Conservation (phyloP, 1,140 invertebrate species). For the Nymphalis io region DNA sequence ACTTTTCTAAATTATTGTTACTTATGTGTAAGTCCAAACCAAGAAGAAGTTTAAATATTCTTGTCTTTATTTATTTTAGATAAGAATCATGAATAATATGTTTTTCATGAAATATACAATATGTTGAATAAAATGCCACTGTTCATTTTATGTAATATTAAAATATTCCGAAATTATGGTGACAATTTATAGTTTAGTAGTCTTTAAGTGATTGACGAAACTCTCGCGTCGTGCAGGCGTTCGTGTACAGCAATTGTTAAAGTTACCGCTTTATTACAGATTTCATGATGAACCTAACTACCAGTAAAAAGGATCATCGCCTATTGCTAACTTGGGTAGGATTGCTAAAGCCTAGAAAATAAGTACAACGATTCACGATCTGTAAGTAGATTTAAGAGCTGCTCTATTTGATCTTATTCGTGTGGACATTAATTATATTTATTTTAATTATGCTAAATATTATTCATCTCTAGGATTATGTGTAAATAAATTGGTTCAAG, state of each 20-base stretch:
- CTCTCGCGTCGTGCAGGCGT: conserved; percentile 27
- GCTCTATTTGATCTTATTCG: background rate
- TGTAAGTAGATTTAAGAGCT: background rate
- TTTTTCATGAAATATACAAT: background rate
- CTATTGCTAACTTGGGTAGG: conserved; percentile 37
- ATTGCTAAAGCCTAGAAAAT: conserved; percentile 31
- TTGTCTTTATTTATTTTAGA: too few species aligned
- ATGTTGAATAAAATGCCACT: background rate
- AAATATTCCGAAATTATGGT: conserved; percentile 12
- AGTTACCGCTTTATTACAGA: conserved; percentile 51
- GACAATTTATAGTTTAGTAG: conserved; percentile 5
- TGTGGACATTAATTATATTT: too few species aligned
- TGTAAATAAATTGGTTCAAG: too few species aligned
- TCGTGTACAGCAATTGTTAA: conserved; percentile 32
- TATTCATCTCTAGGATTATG: too few species aligned
- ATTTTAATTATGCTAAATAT: too few species aligned
- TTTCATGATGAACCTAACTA: conserved; percentile 59
- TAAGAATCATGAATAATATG: too few species aligned
- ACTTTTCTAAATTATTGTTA: too few species aligned
- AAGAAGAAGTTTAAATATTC: too few species aligned
- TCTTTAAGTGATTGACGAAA: conserved; percentile 37
- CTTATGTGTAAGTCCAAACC: too few species aligned
- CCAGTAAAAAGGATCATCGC: conserved; percentile 44
- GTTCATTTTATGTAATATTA: background rate
- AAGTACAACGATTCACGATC: conserved; percentile 14